Percentiles rank a stretch among this genome's conserved stretches.
Evolutionary conservation across 2,888 invertebrate species (phyloP).

Genomic region (Notodonta dromedarius): DNA sequence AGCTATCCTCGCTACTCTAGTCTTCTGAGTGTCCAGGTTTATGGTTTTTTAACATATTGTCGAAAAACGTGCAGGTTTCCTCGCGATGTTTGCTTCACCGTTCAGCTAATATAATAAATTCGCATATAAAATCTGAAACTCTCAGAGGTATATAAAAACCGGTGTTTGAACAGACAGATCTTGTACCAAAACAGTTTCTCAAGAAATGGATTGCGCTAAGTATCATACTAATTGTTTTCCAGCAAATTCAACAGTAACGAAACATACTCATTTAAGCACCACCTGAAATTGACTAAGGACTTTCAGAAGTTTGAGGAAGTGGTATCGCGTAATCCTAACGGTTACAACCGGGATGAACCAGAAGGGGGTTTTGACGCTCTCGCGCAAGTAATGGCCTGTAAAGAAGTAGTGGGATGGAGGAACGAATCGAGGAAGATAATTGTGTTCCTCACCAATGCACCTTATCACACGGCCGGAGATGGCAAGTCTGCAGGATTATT

Average conservation of each 20-base stretch:
- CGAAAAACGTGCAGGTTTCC: no score
- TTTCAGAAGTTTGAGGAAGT: constrained; percentile 67
- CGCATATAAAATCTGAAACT: no score
- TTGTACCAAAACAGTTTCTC: no score
- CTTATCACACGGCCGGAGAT: constrained; percentile 92
- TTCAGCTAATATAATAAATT: no score
- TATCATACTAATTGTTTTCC: constrained; percentile 17
- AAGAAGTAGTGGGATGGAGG: constrained; percentile 91
- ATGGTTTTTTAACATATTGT: no score
- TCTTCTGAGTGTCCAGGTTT: no score
- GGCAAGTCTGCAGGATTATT: constrained; percentile 88
- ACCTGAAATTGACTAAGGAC: constrained; percentile 86
- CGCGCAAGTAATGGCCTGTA: constrained; percentile 89
- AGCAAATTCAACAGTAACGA: constrained; percentile 33
- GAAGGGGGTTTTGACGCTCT: constrained; percentile 96
- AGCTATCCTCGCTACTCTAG: no score
- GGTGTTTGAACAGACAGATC: no score
- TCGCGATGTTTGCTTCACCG: no score
- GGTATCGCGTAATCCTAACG: constrained; percentile 70
- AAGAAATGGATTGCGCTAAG: no score
- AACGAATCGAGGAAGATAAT: constrained; percentile 89
- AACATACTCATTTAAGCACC: constrained; percentile 91
- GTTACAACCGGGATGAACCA: constrained; percentile 86
- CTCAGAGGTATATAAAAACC: no score
- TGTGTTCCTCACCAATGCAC: constrained; percentile 90